Evolutionary conservation across 1,140 invertebrate genomes (phyloP), one percentile per base, ranked within the genome.

Genomic region (Telenomus remus): DNA sequence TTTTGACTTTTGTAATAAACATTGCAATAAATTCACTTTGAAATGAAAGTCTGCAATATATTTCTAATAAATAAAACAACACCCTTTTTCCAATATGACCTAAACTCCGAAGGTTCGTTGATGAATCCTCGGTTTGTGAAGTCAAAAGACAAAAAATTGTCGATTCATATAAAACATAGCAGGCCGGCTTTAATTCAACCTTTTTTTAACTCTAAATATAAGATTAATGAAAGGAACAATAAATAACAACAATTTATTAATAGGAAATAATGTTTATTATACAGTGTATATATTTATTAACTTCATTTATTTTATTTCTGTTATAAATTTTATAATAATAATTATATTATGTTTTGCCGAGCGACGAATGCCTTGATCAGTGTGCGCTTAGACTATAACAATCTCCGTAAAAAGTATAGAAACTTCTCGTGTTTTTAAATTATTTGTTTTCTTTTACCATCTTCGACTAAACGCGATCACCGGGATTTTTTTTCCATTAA

Each of bases 191-290:
- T n/a, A n/a, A n/a, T n/a, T n/a, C n/a, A n/a, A n/a, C n/a, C n/a
- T n/a, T n/a, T n/a, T n/a, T n/a, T n/a, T n/a, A n/a, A n/a, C n/a
- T n/a, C n/a, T n/a, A n/a, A n/a, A n/a, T n/a, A n/a, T n/a, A n/a
- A n/a, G n/a, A n/a, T n/a, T n/a, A n/a, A n/a, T n/a, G n/a, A n/a
- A n/a, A n/a, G 37, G n/a, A 37, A 15, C n/a, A 72, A 76, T 63
- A 81, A 83, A 51, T 35, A 70, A 61, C 77, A 59, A 68, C 47
- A 53, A 80, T 84, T 87, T 84, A 86, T 87, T 87, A 87, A 87
- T 87, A 87, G 86, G 85, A 87, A 87, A 87, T 87, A 87, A 87
- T 87, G 86, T 87, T 87, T 87, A 87, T 87, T 87, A 87, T 87
- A 87, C 86, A 87, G 86, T 87, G 85, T 87, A 87, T 85, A 87